Evolutionary conservation across 2,888 invertebrate species (phyloP).

Genomic region (Agonum fuliginosum): DNA sequence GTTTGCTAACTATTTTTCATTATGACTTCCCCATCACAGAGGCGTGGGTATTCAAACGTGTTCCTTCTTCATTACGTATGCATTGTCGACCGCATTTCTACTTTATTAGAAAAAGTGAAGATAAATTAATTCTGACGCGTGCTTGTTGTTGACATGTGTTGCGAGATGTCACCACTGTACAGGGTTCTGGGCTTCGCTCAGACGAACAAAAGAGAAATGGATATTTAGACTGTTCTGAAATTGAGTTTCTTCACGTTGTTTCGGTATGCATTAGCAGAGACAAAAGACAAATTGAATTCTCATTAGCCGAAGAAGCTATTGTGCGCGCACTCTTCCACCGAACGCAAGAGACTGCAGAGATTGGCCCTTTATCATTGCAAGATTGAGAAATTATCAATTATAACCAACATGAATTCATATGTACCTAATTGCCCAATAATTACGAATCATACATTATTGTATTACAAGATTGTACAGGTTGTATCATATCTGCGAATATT

Average conservation of each 20-base stretch:
- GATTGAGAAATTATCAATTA: no score
- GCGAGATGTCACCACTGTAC: constrained; percentile 10
- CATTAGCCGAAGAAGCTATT: constrained; percentile 38
- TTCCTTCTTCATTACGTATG: constrained; percentile 67
- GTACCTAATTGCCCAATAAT: no score
- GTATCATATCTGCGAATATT: no score
- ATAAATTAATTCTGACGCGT: constrained; percentile 67
- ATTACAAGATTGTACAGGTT: no score
- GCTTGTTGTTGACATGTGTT: constrained; percentile 57
- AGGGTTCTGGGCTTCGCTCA: background rate
- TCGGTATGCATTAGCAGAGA: constrained; percentile 43
- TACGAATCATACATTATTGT: no score
- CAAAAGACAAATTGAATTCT: constrained; percentile 53
- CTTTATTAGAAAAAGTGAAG: constrained; percentile 67
- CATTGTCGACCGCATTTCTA: constrained; percentile 67
- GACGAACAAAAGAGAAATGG: constrained; percentile 42
- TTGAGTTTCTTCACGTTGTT: constrained; percentile 46
- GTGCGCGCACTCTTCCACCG: background rate
- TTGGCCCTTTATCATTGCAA: no score
- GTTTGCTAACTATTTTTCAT: constrained; percentile 64
- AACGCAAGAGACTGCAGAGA: constrained; percentile 7
- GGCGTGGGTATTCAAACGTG: constrained; percentile 52
- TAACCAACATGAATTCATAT: no score
- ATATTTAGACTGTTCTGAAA: constrained; percentile 39
- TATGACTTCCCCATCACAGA: constrained; percentile 60